Evolutionary conservation across 2,888 invertebrate genomes (phyloP).

Genomic region (Xanthorhoe spadicearia): DNA sequence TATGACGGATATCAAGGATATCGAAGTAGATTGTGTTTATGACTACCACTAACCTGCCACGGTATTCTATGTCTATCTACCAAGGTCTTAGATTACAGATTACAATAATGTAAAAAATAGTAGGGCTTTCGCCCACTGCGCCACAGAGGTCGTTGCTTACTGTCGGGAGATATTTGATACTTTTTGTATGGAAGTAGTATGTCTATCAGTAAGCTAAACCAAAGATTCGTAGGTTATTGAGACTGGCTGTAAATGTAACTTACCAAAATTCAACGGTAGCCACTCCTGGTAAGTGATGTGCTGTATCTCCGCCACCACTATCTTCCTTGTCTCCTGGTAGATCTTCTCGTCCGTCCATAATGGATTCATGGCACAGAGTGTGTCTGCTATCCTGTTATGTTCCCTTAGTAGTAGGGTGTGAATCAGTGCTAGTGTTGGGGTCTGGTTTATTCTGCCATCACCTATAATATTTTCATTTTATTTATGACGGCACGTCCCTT

Average conservation of each 20-base stretch:
- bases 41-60: background rate
- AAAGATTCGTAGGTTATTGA: too few species aligned
- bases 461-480: conserved; percentile 57
- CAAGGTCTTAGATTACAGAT: background rate
- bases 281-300: conserved; percentile 86
- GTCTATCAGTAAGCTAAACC: too few species aligned
- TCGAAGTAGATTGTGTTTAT: background rate
- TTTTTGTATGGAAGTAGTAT: too few species aligned
- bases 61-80: background rate
- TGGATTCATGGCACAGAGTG: conserved; percentile 80
- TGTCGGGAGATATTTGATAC: too few species aligned
- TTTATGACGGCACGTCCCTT: too few species aligned
- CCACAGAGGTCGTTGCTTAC: too few species aligned
- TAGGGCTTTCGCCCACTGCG: too few species aligned
- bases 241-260: conserved; percentile 14
- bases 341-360: conserved; percentile 84
- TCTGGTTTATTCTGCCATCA: conserved; percentile 82
- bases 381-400: conserved; percentile 83
- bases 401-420: conserved; percentile 83
- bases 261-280: conserved; percentile 83
- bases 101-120: background rate
- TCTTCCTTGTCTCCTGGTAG: conserved; percentile 83
- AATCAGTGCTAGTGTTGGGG: conserved; percentile 79
- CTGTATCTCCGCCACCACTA: conserved; percentile 84
- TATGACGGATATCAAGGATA: background rate